Base-by-base conservation (phyloP, 2,797 vertebrate species). In the Alectoris magna region DNA sequence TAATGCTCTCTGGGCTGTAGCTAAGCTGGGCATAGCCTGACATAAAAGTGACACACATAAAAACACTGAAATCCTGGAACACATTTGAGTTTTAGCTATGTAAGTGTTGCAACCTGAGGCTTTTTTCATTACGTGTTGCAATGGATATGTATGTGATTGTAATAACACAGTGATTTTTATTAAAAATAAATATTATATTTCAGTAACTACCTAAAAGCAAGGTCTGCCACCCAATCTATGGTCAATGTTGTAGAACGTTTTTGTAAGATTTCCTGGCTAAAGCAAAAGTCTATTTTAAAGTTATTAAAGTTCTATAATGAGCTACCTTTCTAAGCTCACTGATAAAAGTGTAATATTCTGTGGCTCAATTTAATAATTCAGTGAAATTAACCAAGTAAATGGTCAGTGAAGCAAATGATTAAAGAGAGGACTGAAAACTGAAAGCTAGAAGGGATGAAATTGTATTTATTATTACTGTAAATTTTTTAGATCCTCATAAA, bases 351-450 rank as follows among this genome's bases (percentile, higher is more conserved):
- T 70, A 91, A 87, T 96, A 92, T 92, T 97, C 87, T 92, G 51
- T 91, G 88, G 76, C 93, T 96, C 86, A 95, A 13, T 87, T 66
- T 83, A 96, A 96, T 97, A 97, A 97, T 96, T 97, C 92, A 95
- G 92, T 96, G 95, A 97, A 98, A 97, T 97, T 98, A 97, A 95
- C 96, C 95, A 96, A 95, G 83, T 96, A 96, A 97, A 95, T 96
- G 94, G 72, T 97, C 96, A 97, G 77, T 97, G 97, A 97, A 98
- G 95, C 97, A 97, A 96, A 97, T 98, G 97, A 98, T 98, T 97
- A 96, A 97, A 97, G 95, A 95, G 72, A 94, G 85, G 93, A 96
- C 94, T 96, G 93, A 96, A 96, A 97, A 97, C 96, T 95, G 53
- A 94, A 97, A 81, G 96, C 95, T 95, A 94, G 94, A 91, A 86